Percentiles rank a stretch among this genome's conserved stretches.
These are phyloP conservation scores for Bombus difficillimus DNA, from an alignment of 1,140 invertebrate genomes.

Conservation along the genomic window DNA sequence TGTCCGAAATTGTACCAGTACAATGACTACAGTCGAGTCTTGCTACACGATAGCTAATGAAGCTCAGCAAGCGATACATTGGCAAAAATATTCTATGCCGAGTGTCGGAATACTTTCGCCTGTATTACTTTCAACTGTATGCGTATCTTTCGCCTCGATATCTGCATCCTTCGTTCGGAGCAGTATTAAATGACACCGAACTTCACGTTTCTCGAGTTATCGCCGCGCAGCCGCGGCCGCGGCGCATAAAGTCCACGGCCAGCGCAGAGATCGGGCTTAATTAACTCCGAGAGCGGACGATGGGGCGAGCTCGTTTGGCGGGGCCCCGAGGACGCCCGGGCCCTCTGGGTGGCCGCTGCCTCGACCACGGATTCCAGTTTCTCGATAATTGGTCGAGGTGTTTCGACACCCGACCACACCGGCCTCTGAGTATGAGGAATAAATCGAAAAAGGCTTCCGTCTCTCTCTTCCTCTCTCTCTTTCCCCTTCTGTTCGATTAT, in stretches of 20 bases:
- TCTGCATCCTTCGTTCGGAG: not conserved
- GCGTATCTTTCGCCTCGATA: too few relatives aligned
- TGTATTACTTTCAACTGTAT: too few relatives aligned
- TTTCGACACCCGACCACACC: conserved; percentile 82
- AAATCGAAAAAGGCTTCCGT: conserved; percentile 50
- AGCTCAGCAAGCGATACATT: too few relatives aligned
- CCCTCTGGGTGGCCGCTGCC: conserved; percentile 73
- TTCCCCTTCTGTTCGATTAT: conserved; percentile 34
- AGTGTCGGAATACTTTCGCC: too few relatives aligned
- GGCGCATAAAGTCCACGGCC: conserved; percentile 78
- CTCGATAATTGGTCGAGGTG: conserved; percentile 83
- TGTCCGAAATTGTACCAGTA: too few relatives aligned
- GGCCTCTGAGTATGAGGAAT: conserved; percentile 77
- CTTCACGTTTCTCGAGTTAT: not conserved
- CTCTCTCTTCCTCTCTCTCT: conserved; percentile 10
- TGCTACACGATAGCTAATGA: too few relatives aligned
- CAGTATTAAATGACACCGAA: not conserved
- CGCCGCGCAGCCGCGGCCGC: not conserved
- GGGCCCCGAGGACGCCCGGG: conserved; percentile 58
- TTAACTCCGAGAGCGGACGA: conserved; percentile 78
- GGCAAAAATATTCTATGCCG: too few relatives aligned
- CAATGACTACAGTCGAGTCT: too few relatives aligned
- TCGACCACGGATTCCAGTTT: conserved; percentile 82
- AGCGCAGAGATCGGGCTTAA: conserved; percentile 80
- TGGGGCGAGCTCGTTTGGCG: conserved; percentile 76